phyloP scores from a whole-genome alignment of 2,113 vertebrate species.

The Chlamydotis undulata region DNA sequence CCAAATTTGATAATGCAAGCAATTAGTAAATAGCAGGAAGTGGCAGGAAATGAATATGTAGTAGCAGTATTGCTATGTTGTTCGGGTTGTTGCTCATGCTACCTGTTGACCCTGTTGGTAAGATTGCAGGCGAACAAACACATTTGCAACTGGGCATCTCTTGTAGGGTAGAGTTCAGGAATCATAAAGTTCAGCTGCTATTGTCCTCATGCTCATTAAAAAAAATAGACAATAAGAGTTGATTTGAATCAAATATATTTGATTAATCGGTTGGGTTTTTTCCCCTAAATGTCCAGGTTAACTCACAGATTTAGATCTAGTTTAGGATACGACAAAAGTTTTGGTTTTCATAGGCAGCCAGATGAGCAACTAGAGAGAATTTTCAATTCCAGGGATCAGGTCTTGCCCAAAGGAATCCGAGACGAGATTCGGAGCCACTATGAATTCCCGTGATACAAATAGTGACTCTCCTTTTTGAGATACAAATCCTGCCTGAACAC shows the following conservation, averaged over 20 bases:
- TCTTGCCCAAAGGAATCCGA: background rate
- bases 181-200: background rate
- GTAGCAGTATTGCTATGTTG: background rate
- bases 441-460: background rate
- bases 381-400: background rate
- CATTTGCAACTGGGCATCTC: background rate
- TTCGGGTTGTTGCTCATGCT: background rate
- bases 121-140: background rate
- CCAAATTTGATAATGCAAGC: background rate
- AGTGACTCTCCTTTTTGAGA: background rate
- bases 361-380: too few relatives aligned
- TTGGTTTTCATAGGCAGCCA: background rate
- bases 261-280: accelerated
- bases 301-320: background rate
- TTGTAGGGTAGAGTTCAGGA: background rate
- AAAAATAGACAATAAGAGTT: background rate
- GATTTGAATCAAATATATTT: background rate
- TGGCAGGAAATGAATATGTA: background rate
- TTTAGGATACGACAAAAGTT: background rate
- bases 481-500: background rate
- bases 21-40: conserved; percentile 22
- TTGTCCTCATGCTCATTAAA: background rate
- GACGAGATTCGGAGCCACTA: background rate
- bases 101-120: background rate
- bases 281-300: background rate